Evolutionary conservation across 35 echinoderm and acorn worm species (phyloP).

Genomic region (Eucidaris tribuloides): DNA sequence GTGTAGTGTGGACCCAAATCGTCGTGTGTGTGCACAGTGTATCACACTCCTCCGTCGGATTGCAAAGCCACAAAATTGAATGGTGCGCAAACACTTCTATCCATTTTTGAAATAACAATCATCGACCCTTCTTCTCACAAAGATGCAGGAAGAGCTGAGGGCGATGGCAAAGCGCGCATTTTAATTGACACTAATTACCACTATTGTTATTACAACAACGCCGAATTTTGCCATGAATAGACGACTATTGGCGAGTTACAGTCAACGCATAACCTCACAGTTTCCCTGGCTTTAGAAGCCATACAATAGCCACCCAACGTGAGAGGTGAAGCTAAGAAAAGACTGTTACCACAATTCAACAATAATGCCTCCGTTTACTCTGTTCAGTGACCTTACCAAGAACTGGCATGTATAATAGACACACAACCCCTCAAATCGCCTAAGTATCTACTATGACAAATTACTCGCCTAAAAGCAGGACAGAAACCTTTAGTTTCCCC

Average conservation of each 20-base stretch:
- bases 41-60: conserved; percentile 20
- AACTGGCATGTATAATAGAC: too few species aligned
- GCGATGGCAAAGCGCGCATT: conserved; percentile 56
- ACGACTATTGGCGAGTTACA: conserved; percentile 18
- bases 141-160: conserved; percentile 16
- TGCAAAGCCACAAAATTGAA: conserved; percentile 29
- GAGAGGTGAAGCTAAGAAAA: not conserved
- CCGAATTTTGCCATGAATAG: conserved; percentile 17
- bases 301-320: conserved; percentile 15
- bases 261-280: conserved; percentile 14
- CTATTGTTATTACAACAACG: conserved; percentile 67
- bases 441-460: conserved; percentile 10
- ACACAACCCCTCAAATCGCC: too few species aligned
- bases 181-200: conserved; percentile 89
- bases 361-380: conserved; percentile 6
- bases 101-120: conserved; percentile 51
- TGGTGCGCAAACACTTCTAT: conserved; percentile 44
- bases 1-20: not conserved
- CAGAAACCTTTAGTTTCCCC: too few species aligned
- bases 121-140: conserved; percentile 54
- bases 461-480: conserved; percentile 19
- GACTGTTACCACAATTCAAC: conserved; percentile 22
- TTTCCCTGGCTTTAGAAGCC: conserved; percentile 13
- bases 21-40: conserved; percentile 7
- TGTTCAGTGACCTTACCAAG: conserved; percentile 15